Evolutionary conservation across 2,797 vertebrate genomes (phyloP).

Genomic region (Cryptoblepharus egeriae): DNA sequence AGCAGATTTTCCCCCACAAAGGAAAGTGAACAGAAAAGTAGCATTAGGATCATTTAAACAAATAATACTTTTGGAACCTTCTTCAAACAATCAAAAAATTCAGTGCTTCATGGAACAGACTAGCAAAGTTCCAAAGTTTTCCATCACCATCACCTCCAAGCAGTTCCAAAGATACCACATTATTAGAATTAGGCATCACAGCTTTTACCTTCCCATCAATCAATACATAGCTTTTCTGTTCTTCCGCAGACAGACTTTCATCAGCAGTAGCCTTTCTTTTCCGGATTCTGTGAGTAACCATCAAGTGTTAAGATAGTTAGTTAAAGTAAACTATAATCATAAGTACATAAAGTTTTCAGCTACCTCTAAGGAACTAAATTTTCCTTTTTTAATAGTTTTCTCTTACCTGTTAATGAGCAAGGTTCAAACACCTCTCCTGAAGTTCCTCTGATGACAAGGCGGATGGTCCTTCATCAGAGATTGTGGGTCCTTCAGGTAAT

Average conservation of each 20-base stretch:
- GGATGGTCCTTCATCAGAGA: conserved; percentile 54
- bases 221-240: conserved; percentile 46
- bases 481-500: conserved; percentile 60
- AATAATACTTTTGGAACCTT: conserved; percentile 5
- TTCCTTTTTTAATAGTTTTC: conserved; percentile 44
- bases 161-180: conserved; percentile 45
- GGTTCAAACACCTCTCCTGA: conserved; percentile 66
- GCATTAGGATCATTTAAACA: conserved; percentile 18
- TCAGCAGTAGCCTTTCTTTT: conserved; percentile 52
- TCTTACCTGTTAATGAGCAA: conserved; percentile 77
- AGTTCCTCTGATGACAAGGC: conserved; percentile 67
- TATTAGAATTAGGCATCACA: conserved; percentile 52
- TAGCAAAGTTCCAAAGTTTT: conserved; percentile 27
- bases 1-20: conserved; percentile 37
- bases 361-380: conserved; percentile 47
- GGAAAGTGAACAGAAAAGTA: conserved; percentile 27
- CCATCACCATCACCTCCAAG: not conserved
- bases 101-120: conserved; percentile 28
- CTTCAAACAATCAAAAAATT: not conserved
- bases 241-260: conserved; percentile 56
- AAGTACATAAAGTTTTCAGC: conserved; percentile 49
- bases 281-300: conserved; percentile 47
- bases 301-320: conserved; percentile 46
- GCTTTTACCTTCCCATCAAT: conserved; percentile 46
- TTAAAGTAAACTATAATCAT: conserved; percentile 51